Evolutionary conservation across 2,888 invertebrate species (phyloP).

Genomic region (Xestobium rufovillosum): DNA sequence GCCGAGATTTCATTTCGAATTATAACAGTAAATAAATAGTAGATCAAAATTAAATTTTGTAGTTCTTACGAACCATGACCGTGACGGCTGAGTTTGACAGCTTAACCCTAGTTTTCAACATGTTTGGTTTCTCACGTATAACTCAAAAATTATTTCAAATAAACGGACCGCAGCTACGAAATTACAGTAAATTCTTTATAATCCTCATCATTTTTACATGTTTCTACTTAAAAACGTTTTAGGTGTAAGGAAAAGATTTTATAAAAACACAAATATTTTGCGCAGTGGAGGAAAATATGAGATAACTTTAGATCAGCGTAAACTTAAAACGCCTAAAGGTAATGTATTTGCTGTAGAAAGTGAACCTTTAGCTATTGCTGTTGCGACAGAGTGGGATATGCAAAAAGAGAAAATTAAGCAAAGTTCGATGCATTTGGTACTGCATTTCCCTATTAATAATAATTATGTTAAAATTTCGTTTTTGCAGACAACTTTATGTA

Average conservation of each 20-base stretch:
- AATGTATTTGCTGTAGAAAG: slow-evolving; percentile 66
- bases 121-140: no score
- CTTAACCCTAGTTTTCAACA: no score
- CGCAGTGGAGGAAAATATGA: slow-evolving; percentile 68
- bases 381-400: slow-evolving; percentile 91
- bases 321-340: slow-evolving; percentile 86
- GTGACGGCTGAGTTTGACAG: no score
- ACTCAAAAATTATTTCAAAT: no score
- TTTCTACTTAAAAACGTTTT: no score
- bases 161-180: no score
- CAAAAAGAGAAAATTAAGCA: slow-evolving; percentile 71
- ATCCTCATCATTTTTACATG: no score
- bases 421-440: slow-evolving; percentile 84
- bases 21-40: no score
- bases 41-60: no score
- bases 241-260: slow-evolving; percentile 58
- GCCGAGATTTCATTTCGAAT: no score
- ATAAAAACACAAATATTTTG: slow-evolving; percentile 63
- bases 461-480: slow-evolving; percentile 10
- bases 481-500: slow-evolving; percentile 76
- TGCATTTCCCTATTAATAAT: slow-evolving; percentile 16
- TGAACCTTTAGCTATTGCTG: slow-evolving; percentile 84
- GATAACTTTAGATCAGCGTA: slow-evolving; percentile 79
- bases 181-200: no score
- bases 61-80: no score